Evolutionary conservation across 2,113 vertebrate species (phyloP).

Genomic region (Corydoras maculifer): DNA sequence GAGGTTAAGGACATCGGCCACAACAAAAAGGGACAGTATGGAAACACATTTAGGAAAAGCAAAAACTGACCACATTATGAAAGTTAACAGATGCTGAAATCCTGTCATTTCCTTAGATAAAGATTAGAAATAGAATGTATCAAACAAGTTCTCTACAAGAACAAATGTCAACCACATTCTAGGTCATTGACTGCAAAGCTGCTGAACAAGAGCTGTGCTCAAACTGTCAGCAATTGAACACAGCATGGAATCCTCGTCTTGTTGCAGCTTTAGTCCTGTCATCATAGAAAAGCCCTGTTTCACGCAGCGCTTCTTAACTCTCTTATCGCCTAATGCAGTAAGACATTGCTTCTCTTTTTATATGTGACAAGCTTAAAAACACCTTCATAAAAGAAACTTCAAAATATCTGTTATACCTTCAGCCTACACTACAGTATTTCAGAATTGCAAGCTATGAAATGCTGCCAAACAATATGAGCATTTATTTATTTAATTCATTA

Average conservation of each 20-base stretch:
- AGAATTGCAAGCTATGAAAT: neutral
- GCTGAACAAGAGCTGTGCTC: constrained; percentile 20
- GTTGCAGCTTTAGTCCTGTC: neutral
- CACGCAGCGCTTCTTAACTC: constrained; percentile 14
- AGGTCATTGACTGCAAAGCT: constrained; percentile 26
- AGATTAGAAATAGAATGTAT: neutral
- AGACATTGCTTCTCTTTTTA: constrained; percentile 6
- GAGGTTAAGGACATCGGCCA: too few relatives aligned
- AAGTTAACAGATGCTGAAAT: too few relatives aligned
- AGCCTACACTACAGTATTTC: neutral
- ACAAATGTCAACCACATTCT: constrained; percentile 7
- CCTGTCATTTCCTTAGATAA: too few relatives aligned
- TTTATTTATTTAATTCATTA: too few relatives aligned
- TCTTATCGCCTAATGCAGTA: neutral
- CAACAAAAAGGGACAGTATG: too few relatives aligned
- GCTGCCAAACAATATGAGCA: too few relatives aligned
- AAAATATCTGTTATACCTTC: neutral
- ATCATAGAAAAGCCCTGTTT: neutral
- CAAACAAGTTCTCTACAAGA: neutral
- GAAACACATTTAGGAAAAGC: too few relatives aligned
- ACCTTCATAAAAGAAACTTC: neutral
- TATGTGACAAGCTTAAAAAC: neutral
- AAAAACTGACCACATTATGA: too few relatives aligned
- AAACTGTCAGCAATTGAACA: constrained; percentile 21
- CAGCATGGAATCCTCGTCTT: constrained; percentile 1